These are phyloP conservation scores for Littorina saxatilis DNA, from an alignment of 1,140 invertebrate species.

Conservation along the genomic window DNA sequence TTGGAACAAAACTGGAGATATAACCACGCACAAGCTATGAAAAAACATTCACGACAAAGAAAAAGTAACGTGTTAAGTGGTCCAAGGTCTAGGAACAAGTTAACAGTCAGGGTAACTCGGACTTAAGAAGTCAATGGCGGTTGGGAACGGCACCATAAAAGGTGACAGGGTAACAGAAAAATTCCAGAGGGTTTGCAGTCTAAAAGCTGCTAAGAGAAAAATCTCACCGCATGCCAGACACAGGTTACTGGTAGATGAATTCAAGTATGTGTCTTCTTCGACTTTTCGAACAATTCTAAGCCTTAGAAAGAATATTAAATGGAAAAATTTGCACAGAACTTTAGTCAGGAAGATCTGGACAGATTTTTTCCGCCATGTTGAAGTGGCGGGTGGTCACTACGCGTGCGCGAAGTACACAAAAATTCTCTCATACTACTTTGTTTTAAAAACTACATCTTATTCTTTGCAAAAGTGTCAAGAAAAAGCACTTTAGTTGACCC, in stretches of 20 bases:
- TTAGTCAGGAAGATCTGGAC: conserved; percentile 13
- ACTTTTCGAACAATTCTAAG: not conserved
- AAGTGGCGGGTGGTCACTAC: conserved; percentile 49
- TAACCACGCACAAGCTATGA: too few relatives aligned
- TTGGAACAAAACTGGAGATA: too few relatives aligned
- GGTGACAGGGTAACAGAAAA: conserved; percentile 17
- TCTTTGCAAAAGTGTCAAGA: too few relatives aligned
- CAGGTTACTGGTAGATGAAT: not conserved
- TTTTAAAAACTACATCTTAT: too few relatives aligned
- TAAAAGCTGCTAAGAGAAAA: not conserved
- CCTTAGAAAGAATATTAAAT: not conserved
- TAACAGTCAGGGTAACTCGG: too few relatives aligned
- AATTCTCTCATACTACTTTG: not conserved
- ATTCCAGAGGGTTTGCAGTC: not conserved
- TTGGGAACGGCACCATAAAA: conserved; percentile 19
- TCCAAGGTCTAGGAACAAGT: too few relatives aligned
- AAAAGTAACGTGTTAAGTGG: too few relatives aligned
- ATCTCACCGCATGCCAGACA: not conserved
- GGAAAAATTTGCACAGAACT: not conserved
- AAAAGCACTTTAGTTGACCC: too few relatives aligned
- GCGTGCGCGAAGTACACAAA: conserved; percentile 46
- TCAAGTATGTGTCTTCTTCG: not conserved
- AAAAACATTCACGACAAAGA: too few relatives aligned
- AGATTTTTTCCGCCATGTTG: conserved; percentile 52
- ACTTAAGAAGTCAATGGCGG: too few relatives aligned